Base-by-base conservation (phyloP, 2,797 vertebrate genomes). In the Nannoperca australis region DNA sequence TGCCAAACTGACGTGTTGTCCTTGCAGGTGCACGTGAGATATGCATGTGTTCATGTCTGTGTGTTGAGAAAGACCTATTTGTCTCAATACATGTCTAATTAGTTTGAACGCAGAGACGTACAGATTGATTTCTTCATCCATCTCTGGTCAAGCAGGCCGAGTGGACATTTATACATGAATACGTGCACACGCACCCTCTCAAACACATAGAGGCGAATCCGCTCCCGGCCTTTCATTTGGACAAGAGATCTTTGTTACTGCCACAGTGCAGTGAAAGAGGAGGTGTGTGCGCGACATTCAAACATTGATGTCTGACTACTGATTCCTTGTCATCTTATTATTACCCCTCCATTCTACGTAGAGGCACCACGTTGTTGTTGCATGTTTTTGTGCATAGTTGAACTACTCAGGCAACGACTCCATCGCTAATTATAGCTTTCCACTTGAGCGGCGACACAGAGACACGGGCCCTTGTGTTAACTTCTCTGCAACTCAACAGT, bases 251-350 rank as follows among this genome's bases (percentile, higher is more conserved):
- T 87, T 84, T 91, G 89, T 84, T 58, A 65, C 24, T 34, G 72
- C 74, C 82, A 78, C 64, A 58, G 27, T 76, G 84, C 85, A 36
- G 73, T 34, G 68, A 45, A 22, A 60, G 71, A 79, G 22, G 50
- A 36, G 68, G 53, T 60, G 69, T 61, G 64, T 13, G 67, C 1
- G 51, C 65, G 70, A 80, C 79, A 70, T 83, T 88, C 69, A 85
- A 82, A 83, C 90, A 87, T 81, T 76, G 86, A 88, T 87, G 87
- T 85, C 76, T 83, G 87, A 91, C 88, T 89, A 69, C 77, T 84
- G 91, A 92, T 92, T 93, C 92, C 81, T 91, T 94, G 92, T 93
- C 92, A 91, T 94, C 90, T 82, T 85, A 83, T 72, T 86, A 87
- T 89, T 87, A 88, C 81, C 70, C 65, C 49, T 82, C 78, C 71